These are phyloP conservation scores for Laodelphax striatellus DNA, from an alignment of 1,140 invertebrate genomes.

Conservation along the genomic window DNA sequence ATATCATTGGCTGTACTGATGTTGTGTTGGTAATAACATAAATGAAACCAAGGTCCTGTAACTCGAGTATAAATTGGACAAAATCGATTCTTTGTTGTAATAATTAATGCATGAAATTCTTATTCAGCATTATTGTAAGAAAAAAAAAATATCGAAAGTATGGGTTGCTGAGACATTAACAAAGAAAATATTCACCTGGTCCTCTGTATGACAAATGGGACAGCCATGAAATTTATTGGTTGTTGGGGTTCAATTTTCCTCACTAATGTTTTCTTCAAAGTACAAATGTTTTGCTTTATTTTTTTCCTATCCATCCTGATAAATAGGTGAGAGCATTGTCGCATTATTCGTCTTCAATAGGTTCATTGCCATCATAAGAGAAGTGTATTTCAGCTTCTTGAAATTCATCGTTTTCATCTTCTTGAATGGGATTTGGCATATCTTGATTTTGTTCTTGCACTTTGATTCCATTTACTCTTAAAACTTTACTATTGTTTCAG, in stretches of 20 bases:
- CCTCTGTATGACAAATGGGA: background rate
- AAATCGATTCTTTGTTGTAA: no score
- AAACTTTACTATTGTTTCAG: slow-evolving; percentile 7
- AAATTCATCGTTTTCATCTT: background rate
- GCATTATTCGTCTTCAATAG: background rate
- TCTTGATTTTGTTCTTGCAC: background rate
- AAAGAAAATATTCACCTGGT: background rate
- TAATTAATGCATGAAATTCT: no score
- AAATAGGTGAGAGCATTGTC: background rate
- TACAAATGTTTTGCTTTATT: background rate
- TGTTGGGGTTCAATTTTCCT: background rate
- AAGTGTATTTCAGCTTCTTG: background rate
- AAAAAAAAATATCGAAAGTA: no score
- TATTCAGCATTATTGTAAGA: no score
- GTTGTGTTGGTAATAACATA: no score
- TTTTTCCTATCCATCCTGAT: background rate
- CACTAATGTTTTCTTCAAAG: no score
- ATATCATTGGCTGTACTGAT: no score
- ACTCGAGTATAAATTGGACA: no score
- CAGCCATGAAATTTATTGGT: background rate
- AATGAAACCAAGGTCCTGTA: no score
- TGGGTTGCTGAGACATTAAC: no score
- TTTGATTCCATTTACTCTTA: slow-evolving; percentile 1
- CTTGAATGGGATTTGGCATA: background rate
- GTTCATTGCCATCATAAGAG: background rate